Evolutionary conservation across 2,888 invertebrate species (phyloP).

Genomic region (Tachina grossa): DNA sequence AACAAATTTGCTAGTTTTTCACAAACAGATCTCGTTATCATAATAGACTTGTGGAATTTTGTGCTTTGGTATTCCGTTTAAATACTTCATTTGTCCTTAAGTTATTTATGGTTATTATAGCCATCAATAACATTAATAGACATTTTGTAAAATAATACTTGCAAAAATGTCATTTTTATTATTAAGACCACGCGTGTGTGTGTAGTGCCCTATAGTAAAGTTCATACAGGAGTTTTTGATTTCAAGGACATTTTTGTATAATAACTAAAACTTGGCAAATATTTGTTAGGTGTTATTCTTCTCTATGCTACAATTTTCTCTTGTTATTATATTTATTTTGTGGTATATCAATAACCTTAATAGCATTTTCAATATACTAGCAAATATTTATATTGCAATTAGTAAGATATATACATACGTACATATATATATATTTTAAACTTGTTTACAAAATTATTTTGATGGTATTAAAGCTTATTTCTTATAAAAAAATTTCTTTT

Average conservation of each 20-base stretch:
- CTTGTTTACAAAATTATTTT: neutral
- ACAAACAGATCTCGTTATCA: too few species aligned
- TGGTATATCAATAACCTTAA: constrained; percentile 18
- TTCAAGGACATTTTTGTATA: constrained; percentile 34
- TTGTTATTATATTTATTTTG: neutral
- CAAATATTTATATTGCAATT: constrained; percentile 33
- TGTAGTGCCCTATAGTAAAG: neutral
- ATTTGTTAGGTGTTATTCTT: neutral
- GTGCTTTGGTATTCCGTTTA: neutral
- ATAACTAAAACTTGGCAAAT: constrained; percentile 5
- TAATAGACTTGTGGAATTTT: too few species aligned
- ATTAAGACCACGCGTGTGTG: neutral
- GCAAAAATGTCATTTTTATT: too few species aligned
- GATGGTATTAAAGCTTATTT: too few species aligned
- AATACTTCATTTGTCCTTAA: neutral
- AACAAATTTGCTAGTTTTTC: too few species aligned
- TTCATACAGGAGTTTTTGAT: constrained; percentile 1
- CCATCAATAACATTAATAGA: constrained; percentile 20
- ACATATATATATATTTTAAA: neutral
- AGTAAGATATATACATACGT: neutral
- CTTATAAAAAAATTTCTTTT: too few species aligned
- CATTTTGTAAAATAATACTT: constrained; percentile 16
- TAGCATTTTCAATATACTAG: neutral
- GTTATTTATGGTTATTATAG: neutral
- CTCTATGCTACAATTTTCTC: neutral